Conservation (phyloP, 2,113 vertebrate genomes). For the Vulpes lagopus region DNA sequence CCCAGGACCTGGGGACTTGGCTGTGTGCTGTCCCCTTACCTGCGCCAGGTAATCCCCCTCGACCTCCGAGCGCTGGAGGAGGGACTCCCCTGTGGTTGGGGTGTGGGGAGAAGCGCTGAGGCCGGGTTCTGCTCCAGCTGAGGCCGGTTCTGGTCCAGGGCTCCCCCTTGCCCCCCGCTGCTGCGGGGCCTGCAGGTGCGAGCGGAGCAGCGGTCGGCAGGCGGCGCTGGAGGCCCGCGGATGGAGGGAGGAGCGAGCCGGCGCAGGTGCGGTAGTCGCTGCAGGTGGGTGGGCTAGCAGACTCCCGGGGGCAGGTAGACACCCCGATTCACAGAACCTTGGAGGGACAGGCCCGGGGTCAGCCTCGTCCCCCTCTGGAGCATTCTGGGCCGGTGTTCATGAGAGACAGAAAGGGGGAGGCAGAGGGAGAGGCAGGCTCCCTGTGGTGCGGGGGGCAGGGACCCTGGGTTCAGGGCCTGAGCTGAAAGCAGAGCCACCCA, state of each 20-base stretch:
- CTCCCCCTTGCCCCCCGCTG: background rate
- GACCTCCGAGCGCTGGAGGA: background rate
- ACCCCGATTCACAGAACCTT: background rate
- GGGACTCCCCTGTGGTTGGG: background rate
- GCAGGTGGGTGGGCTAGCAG: too few species aligned
- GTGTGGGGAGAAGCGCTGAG: background rate
- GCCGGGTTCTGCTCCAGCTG: background rate
- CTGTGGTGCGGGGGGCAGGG: too few species aligned
- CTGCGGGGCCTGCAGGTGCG: background rate
- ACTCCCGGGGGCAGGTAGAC: too few species aligned
- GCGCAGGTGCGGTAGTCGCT: too few species aligned
- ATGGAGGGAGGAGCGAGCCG: background rate
- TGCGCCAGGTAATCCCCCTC: background rate
- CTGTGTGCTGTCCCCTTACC: background rate
- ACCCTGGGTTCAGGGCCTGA: too few species aligned
- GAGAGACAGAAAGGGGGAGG: too few species aligned
- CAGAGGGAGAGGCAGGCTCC: too few species aligned
- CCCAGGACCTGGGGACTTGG: fast-evolving
- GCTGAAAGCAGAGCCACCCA: too few species aligned
- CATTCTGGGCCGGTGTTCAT: background rate
- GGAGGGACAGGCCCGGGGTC: background rate
- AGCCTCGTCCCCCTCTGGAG: background rate
- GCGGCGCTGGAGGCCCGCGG: constrained; percentile 44
- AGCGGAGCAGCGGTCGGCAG: constrained; percentile 36
- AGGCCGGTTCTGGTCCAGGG: background rate